Percentiles rank a stretch among this genome's conserved stretches.
Evolutionary conservation across 1,140 invertebrate species (phyloP).

Genomic region (Heliothis subflexa): DNA sequence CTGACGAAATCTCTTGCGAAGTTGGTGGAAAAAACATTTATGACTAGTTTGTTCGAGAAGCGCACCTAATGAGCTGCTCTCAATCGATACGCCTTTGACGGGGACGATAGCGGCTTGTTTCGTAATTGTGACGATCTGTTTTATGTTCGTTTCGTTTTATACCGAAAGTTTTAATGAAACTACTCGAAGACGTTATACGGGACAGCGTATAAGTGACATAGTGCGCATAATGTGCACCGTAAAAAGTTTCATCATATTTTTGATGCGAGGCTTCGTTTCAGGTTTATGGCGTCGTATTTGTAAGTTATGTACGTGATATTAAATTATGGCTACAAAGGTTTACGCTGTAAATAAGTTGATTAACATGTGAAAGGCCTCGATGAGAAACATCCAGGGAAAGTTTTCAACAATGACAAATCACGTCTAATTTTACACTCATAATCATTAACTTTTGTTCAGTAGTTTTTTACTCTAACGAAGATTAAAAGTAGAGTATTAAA

Average conservation of each 20-base stretch:
- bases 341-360: constrained; percentile 18
- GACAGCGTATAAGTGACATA: constrained; percentile 5
- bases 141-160: constrained; percentile 32
- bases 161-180: constrained; percentile 42
- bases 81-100: constrained; percentile 34
- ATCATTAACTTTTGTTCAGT: no score
- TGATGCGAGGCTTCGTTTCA: constrained; percentile 13
- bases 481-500: no score
- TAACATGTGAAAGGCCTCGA: constrained; percentile 15
- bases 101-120: constrained; percentile 23
- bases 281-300: not conserved
- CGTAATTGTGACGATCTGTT: constrained; percentile 35
- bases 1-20: constrained; percentile 72
- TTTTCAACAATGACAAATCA: no score
- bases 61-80: constrained; percentile 38
- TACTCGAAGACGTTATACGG: constrained; percentile 27
- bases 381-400: no score
- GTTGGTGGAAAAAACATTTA: constrained; percentile 70
- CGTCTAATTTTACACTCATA: no score
- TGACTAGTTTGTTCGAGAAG: constrained; percentile 65
- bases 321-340: constrained; percentile 11
- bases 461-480: no score
- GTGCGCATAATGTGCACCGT: constrained; percentile 7
- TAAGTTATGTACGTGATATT: not conserved
- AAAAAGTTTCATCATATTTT: constrained; percentile 39